Evolutionary conservation across 2,888 invertebrate genomes (phyloP), one percentile per base, ranked within the genome.

Genomic region (Drosophila robusta): DNA sequence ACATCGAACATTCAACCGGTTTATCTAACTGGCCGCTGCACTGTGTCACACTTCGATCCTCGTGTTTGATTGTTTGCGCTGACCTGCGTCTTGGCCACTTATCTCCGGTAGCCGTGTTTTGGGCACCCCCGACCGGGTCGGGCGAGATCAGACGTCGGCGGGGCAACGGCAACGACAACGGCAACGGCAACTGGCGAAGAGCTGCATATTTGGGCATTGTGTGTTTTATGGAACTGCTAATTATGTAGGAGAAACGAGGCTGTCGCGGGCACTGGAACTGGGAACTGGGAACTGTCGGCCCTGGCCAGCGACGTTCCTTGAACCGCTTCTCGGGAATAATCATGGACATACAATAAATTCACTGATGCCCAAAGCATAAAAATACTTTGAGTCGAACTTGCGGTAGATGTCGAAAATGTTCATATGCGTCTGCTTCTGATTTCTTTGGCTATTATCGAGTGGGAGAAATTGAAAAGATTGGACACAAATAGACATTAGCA

Each of bases 171-270:
- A 26, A 26, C 26, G 26, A 5, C 26, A 26, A 26, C 26, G 5
- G 5, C 22, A 22, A 22, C 22, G 22, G 22, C 29, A 29, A 29
- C 29, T 9, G 34, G 4, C 6, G 24, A 16, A 49, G 56, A 34
- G 34, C 56, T 32, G 4, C 54, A 41, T 55, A 60, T 70, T 69
- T 83, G 73, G 51, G 56, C 52, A 69, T 65, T 62, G 64, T 58
- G 36, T 78, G 18, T 86, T 80, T 82, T 79, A 81, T 83, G 77
- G 61, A 12, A 34, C 87, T 86, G 81, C 87, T 81, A 81, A 81
- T 81, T 81, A 62, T 41, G 52, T 45, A 55, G 58, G 44, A 58
- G 44, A 47, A 54, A 42, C 16, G 36, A 12, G 56, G 29, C 29
- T 29, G 29, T 29, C 26, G 26, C 8, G 26, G 26, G 8, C 26